phyloP scores from a whole-genome alignment of 2,113 vertebrate genomes.

The Thalassoma bifasciatum region DNA sequence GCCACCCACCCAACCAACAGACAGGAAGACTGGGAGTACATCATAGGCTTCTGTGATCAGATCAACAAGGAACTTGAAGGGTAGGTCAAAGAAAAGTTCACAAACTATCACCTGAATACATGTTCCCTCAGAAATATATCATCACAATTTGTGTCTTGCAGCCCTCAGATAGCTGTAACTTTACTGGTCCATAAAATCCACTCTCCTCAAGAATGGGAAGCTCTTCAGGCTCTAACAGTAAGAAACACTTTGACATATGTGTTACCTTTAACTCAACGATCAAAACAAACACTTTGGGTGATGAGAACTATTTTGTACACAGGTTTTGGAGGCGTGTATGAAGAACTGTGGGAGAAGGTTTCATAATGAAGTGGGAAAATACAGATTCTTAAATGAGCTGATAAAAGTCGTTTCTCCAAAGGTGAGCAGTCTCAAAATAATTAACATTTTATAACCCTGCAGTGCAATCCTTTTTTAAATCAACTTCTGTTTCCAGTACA shows the following conservation, averaged over 20 bases:
- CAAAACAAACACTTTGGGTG: not conserved
- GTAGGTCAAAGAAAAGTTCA: slow-evolving; percentile 73
- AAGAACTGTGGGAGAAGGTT: slow-evolving; percentile 97
- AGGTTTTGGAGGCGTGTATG: slow-evolving; percentile 98
- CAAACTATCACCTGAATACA: not conserved
- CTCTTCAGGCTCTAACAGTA: slow-evolving; percentile 95
- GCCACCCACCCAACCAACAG: slow-evolving; percentile 96
- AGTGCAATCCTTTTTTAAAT: not conserved
- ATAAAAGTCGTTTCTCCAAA: slow-evolving; percentile 98
- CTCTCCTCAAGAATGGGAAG: slow-evolving; percentile 98
- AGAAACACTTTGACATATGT: slow-evolving; percentile 53
- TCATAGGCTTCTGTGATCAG: slow-evolving; percentile 98
- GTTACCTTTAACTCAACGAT: not conserved
- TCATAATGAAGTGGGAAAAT: slow-evolving; percentile 97
- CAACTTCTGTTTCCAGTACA: slow-evolving; percentile 85
- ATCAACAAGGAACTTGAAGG: slow-evolving; percentile 98
- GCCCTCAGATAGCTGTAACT: slow-evolving; percentile 94
- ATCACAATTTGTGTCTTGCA: slow-evolving; percentile 60
- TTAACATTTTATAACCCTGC: not conserved
- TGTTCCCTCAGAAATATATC: not conserved
- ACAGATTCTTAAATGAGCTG: slow-evolving; percentile 95
- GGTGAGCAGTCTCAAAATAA: slow-evolving; percentile 80
- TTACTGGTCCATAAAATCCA: slow-evolving; percentile 97
- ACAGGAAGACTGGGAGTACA: slow-evolving; percentile 99
- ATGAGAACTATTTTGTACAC: slow-evolving; percentile 19